Conservation (phyloP, 2,113 vertebrate species). For the Leptodactylus fuscus region DNA sequence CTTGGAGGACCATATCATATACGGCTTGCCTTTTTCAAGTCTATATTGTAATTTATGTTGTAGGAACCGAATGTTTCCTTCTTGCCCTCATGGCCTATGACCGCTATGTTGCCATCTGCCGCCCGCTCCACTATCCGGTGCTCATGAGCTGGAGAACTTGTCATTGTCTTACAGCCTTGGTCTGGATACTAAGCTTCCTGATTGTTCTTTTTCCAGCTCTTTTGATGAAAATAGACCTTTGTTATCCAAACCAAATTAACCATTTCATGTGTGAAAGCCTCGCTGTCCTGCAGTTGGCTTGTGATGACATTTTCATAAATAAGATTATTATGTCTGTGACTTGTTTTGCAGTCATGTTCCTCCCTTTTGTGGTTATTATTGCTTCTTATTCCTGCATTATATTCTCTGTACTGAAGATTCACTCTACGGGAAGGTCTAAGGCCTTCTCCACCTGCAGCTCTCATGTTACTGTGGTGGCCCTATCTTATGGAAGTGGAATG, state of each 20-base stretch:
- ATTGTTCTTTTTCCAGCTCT: neutral
- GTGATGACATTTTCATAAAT: neutral
- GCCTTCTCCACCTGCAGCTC: constrained; percentile 65
- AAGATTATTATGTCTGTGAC: neutral
- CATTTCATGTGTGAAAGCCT: too few relatives aligned
- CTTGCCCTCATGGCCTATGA: too few relatives aligned
- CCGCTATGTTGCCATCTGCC: constrained; percentile 16
- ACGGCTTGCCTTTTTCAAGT: too few relatives aligned
- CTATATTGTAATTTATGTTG: neutral
- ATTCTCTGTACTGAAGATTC: constrained; percentile 54
- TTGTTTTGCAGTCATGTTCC: neutral
- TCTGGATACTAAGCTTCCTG: neutral
- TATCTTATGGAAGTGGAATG: too few relatives aligned
- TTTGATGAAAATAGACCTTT: neutral
- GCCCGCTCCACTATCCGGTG: neutral
- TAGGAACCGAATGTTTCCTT: neutral
- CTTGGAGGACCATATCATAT: too few relatives aligned
- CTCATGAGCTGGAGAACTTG: neutral
- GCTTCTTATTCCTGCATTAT: constrained; percentile 50
- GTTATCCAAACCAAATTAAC: too few relatives aligned
- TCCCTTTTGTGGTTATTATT: neutral
- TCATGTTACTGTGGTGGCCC: too few relatives aligned
- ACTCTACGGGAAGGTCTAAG: constrained; percentile 54
- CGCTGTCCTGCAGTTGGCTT: neutral
- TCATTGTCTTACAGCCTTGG: neutral